phyloP scores from a whole-genome alignment of 2,797 vertebrate genomes.

The Periparus ater region DNA sequence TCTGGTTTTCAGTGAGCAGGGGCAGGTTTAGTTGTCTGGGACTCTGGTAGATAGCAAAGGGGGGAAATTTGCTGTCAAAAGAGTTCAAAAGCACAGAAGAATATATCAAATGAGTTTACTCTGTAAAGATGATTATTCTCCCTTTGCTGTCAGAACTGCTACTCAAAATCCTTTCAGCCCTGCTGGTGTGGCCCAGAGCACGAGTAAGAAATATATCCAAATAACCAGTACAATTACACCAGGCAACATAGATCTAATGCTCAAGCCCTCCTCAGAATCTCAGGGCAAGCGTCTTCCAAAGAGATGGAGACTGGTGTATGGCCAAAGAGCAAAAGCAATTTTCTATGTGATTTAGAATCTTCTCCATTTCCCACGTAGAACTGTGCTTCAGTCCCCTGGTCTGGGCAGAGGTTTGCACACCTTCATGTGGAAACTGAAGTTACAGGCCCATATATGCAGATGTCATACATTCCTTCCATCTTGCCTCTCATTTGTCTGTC shows the following conservation, averaged over 20 bases:
- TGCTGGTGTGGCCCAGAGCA: neutral
- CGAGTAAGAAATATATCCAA: neutral
- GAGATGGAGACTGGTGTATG: accelerated
- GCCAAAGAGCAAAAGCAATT: neutral
- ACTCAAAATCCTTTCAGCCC: neutral
- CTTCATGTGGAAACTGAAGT: neutral
- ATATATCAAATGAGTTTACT: neutral
- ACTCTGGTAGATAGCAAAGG: neutral
- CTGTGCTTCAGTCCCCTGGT: neutral
- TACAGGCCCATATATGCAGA: neutral
- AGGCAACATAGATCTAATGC: neutral
- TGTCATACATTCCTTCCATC: neutral
- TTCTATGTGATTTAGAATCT: neutral
- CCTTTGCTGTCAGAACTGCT: neutral
- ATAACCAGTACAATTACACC: neutral
- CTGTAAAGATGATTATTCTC: neutral
- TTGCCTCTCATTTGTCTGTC: neutral
- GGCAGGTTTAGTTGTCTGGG: neutral
- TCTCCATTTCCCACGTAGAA: neutral
- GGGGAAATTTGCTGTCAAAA: neutral
- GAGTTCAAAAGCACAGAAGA: slow-evolving; percentile 4
- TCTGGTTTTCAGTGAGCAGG: neutral
- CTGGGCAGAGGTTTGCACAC: accelerated
- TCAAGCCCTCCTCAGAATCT: neutral
- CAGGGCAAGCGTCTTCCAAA: neutral